These are phyloP conservation scores for Zaprionus kolodkinae DNA, from an alignment of 1,140 invertebrate genomes.

Conservation along the genomic window DNA sequence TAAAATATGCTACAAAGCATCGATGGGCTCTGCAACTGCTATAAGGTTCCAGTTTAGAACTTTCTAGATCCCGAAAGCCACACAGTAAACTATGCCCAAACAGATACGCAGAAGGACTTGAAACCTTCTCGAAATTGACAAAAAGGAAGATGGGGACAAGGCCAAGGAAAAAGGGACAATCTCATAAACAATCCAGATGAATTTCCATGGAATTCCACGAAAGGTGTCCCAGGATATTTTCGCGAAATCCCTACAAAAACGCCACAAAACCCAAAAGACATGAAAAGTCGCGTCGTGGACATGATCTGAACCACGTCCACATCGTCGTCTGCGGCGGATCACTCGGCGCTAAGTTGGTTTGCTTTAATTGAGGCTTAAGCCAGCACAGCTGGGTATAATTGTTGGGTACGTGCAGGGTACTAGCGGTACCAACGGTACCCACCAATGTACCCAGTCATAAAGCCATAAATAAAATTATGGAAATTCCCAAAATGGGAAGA, in stretches of 20 bases:
- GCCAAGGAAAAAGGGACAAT: not conserved
- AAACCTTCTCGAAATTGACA: not conserved
- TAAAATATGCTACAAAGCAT: not conserved
- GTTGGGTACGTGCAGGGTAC: not conserved
- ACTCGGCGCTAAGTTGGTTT: slow-evolving; percentile 62
- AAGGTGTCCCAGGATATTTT: slow-evolving; percentile 25
- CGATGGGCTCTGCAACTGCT: not conserved
- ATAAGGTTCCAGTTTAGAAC: not conserved
- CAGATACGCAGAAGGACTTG: slow-evolving; percentile 12
- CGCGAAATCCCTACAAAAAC: slow-evolving; percentile 29
- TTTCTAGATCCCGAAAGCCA: not conserved
- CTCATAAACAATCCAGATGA: slow-evolving; percentile 5
- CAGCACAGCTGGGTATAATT: not conserved
- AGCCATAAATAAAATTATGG: slow-evolving; percentile 66
- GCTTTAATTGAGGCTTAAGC: slow-evolving; percentile 67
- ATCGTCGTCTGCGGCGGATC: no score
- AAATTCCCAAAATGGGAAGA: slow-evolving; percentile 42
- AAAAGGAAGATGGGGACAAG: slow-evolving; percentile 26
- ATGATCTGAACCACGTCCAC: slow-evolving; percentile 14
- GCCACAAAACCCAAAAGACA: slow-evolving; percentile 38
- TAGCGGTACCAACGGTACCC: slow-evolving; percentile 6
- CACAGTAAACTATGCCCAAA: not conserved
- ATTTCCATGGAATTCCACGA: slow-evolving; percentile 20
- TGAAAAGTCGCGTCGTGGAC: slow-evolving; percentile 43
- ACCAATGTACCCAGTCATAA: slow-evolving; percentile 55